Evolutionary conservation across 2,888 invertebrate species (phyloP).

Genomic region (Melanophora roralis): DNA sequence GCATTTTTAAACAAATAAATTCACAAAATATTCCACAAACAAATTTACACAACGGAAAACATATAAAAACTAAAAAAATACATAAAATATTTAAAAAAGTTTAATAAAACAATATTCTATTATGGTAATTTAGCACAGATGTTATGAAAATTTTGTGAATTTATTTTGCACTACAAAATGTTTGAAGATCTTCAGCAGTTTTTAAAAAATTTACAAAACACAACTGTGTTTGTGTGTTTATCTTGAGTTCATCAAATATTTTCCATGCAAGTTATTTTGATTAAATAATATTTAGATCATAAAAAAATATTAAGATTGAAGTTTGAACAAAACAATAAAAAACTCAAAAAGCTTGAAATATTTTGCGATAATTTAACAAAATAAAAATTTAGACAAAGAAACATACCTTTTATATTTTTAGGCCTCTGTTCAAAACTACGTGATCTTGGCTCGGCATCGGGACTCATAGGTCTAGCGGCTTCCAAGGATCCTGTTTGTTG

Average conservation of each 20-base stretch:
- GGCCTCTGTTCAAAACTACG: constrained; percentile 83
- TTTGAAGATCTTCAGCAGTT: constrained; percentile 1
- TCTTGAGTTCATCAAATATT: constrained; percentile 4
- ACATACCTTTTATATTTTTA: constrained; percentile 71
- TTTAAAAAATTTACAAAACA: too few species aligned
- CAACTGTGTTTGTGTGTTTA: too few species aligned
- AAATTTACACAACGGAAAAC: background rate
- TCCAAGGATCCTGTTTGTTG: constrained; percentile 71
- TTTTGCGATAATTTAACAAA: constrained; percentile 24
- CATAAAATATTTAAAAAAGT: background rate
- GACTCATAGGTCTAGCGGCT: constrained; percentile 77
- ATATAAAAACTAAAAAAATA: background rate
- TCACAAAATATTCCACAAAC: constrained; percentile 35
- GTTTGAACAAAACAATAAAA: constrained; percentile 26
- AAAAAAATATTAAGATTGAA: background rate
- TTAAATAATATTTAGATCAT: background rate
- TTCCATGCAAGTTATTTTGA: constrained; percentile 53
- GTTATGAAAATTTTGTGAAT: constrained; percentile 31
- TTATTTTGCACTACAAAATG: constrained; percentile 10
- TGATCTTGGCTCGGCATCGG: constrained; percentile 81
- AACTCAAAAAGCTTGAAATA: constrained; percentile 40
- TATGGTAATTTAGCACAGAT: constrained; percentile 10
- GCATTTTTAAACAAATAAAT: constrained; percentile 5
- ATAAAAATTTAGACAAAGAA: constrained; percentile 1
- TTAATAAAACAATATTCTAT: background rate